Percentiles rank a stretch among this genome's conserved stretches.
phyloP scores from a whole-genome alignment of 2,888 invertebrate genomes.

The Idaea biselata region DNA sequence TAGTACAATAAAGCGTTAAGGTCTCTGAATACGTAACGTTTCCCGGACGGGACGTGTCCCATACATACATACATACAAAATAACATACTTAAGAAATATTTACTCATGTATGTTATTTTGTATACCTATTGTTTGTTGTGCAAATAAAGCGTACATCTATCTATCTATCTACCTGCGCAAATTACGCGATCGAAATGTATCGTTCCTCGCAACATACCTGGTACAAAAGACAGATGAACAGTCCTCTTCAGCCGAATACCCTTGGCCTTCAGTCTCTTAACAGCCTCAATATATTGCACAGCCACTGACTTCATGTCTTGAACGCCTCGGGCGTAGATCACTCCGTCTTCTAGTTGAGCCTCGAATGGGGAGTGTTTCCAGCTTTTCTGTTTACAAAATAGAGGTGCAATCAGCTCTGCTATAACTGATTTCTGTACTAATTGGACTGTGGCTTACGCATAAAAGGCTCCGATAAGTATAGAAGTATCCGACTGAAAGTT shows the following conservation, averaged over 20 bases:
- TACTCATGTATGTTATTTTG: too few relatives aligned
- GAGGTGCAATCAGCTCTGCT: not conserved
- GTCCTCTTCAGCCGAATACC: conserved; percentile 81
- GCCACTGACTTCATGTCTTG: conserved; percentile 93
- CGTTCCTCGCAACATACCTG: conserved; percentile 69
- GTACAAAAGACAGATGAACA: conserved; percentile 85
- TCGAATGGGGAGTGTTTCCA: conserved; percentile 95
- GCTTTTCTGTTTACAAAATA: conserved; percentile 81
- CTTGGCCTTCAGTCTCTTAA: conserved; percentile 78
- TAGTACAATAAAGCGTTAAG: too few relatives aligned
- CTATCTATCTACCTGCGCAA: too few relatives aligned
- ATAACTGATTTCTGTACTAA: not conserved
- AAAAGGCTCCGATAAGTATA: too few relatives aligned
- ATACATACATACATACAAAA: too few relatives aligned
- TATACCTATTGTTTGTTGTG: too few relatives aligned
- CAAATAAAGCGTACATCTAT: too few relatives aligned
- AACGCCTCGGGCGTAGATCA: conserved; percentile 91
- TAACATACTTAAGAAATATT: too few relatives aligned
- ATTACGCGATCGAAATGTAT: not conserved
- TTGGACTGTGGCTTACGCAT: too few relatives aligned
- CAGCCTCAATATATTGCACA: conserved; percentile 86
- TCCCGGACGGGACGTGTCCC: too few relatives aligned
- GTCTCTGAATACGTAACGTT: too few relatives aligned
- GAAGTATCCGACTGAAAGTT: too few relatives aligned
- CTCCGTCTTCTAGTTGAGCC: conserved; percentile 90